Base-by-base conservation (phyloP, 1,140 invertebrate species). In the Hylaeus anthracinus region DNA sequence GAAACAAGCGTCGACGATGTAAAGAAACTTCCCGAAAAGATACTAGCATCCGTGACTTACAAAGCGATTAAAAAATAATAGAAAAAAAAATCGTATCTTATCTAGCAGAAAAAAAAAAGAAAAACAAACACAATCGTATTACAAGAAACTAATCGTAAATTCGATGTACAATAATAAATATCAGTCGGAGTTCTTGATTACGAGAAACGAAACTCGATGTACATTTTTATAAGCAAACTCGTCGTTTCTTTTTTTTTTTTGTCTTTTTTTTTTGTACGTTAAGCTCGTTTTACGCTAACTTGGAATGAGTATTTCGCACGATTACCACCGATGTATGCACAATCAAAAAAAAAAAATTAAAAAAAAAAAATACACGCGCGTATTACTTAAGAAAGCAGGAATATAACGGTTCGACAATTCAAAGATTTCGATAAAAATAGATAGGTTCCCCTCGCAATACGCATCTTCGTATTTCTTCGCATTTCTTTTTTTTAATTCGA, bases 121-220 rank as follows among this genome's bases (percentile, higher is more conserved):
- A 66, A 64, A 67, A 66, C 61, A 65, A 53, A 82, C 6, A 78
- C 37, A 48, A 56, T 26, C 26, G 26, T n/a, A 41, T 41, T 76
- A 56, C 10, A 55, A 5, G 51, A 70, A 71, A 65, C 48, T 56
- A 73, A 80, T 65, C 37, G 10, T 58, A 69, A 73, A 48, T 73
- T 71, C 58, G 37, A 48, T 39, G n/a, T 72, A 48, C 41, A 74
- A 45, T 60, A 85, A 78, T 77, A 75, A 81, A 74, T 60, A 82
- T 86, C 73, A 85, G 79, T 82, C 65, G 45, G 45, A 45, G 70
- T 58, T 39, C 15, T 74, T 64, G 37, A 58, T 5, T 53, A 48
- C 51, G 53, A n/a, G 39, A 72, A 1, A 63, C 56, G 56, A 64
- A 53, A 60, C 37, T 56, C 39, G 69, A 56, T 65, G 14, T 41